Conservation (phyloP, 2,888 invertebrate genomes). For the Tupiocoris notatus region DNA sequence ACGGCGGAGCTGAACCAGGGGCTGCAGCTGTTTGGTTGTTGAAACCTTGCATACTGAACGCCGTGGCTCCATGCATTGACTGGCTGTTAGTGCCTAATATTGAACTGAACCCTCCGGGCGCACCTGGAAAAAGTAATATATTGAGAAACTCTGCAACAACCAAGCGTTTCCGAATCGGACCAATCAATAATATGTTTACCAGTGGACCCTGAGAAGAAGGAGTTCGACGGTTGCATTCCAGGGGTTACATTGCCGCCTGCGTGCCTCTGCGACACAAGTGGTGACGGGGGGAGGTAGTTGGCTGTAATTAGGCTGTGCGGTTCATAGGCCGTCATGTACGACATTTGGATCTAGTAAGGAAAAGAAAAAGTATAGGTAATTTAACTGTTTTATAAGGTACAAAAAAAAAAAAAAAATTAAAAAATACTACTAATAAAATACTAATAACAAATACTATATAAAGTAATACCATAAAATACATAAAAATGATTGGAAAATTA, state of each 20-base stretch:
- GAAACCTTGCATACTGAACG: conserved; percentile 57
- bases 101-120: conserved; percentile 20
- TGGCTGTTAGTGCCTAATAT: conserved; percentile 19
- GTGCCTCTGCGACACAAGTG: conserved; percentile 64
- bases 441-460: background rate
- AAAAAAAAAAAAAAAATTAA: background rate
- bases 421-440: background rate
- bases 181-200: conserved; percentile 52
- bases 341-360: conserved; percentile 53
- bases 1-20: conserved; percentile 11
- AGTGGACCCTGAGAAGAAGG: conserved; percentile 59
- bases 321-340: conserved; percentile 63
- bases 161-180: too few relatives aligned
- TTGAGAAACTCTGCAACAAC: too few relatives aligned
- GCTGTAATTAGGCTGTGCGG: conserved; percentile 57
- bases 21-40: conserved; percentile 47
- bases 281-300: conserved; percentile 64
- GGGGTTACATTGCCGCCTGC: conserved; percentile 57
- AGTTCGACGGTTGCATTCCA: conserved; percentile 57
- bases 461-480: too few relatives aligned
- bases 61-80: conserved; percentile 47
- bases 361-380: too few relatives aligned
- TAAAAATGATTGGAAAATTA: too few relatives aligned
- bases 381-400: too few relatives aligned
- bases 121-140: conserved; percentile 1